These are phyloP conservation scores for Catostomus latipinnis DNA, from an alignment of 2,797 vertebrate species.

Conservation along the genomic window DNA sequence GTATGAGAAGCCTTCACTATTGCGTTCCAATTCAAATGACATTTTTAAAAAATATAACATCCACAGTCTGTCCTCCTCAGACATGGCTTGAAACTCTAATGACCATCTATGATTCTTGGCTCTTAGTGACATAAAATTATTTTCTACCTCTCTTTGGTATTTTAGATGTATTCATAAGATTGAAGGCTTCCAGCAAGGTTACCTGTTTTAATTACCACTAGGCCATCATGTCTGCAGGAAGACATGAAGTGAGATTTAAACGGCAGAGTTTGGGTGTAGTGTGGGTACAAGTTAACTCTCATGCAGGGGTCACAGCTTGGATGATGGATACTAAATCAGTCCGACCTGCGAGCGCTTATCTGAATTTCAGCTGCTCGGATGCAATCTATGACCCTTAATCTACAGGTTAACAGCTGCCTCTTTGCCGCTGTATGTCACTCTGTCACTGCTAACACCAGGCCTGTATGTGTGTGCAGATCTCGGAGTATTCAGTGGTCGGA, in stretches of 20 bases:
- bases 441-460: conserved; percentile 12
- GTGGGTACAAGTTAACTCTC: conserved; percentile 30
- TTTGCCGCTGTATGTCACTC: conserved; percentile 29
- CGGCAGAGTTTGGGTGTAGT: conserved; percentile 14
- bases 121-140: conserved; percentile 36
- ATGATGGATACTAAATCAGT: conserved; percentile 43
- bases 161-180: conserved; percentile 35
- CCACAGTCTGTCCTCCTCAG: background rate
- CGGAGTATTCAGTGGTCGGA: conserved; percentile 86
- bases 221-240: conserved; percentile 23
- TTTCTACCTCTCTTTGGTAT: conserved; percentile 6
- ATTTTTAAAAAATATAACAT: conserved; percentile 19
- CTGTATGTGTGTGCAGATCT: conserved; percentile 79
- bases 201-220: conserved; percentile 53
- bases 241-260: conserved; percentile 43
- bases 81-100: conserved; percentile 9
- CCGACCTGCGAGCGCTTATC: conserved; percentile 12
- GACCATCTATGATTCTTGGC: background rate
- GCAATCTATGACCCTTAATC: conserved; percentile 52
- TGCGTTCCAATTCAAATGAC: conserved; percentile 2
- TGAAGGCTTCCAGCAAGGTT: conserved; percentile 54
- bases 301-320: conserved; percentile 4
- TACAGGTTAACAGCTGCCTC: conserved; percentile 44
- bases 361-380: conserved; percentile 33
- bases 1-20: conserved; percentile 11